phyloP scores from a whole-genome alignment of 2,113 vertebrate genomes.

The Sinocyclocheilus anshuiensis region DNA sequence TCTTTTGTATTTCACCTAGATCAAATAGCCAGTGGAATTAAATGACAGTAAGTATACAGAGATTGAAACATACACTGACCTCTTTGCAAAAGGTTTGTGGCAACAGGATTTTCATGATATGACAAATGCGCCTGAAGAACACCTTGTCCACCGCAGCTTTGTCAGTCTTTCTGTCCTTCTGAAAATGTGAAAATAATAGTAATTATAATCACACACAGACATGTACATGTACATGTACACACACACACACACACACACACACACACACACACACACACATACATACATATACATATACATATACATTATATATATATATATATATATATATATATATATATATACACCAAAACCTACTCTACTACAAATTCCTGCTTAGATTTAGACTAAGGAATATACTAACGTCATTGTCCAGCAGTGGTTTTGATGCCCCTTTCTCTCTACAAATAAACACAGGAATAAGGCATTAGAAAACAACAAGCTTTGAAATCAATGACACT shows the following conservation, averaged over 20 bases:
- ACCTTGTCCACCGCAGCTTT: conserved; percentile 86
- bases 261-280: too few relatives aligned
- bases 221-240: too few relatives aligned
- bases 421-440: conserved; percentile 79
- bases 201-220: too few relatives aligned
- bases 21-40: background rate
- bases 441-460: conserved; percentile 69
- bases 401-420: conserved; percentile 80
- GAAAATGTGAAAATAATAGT: conserved; percentile 29
- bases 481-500: background rate
- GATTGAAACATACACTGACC: conserved; percentile 70
- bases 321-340: too few relatives aligned
- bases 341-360: too few relatives aligned
- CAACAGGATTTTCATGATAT: conserved; percentile 87
- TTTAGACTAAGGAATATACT: conserved; percentile 17
- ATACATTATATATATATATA: too few relatives aligned
- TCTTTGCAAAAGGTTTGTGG: conserved; percentile 88
- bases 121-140: conserved; percentile 82
- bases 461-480: background rate
- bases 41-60: background rate
- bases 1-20: too few relatives aligned
- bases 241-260: too few relatives aligned
- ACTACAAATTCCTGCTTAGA: too few relatives aligned
- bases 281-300: too few relatives aligned
- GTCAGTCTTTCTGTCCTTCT: conserved; percentile 90